Conservation (phyloP, 64 coral and sea anemone species). For the Montipora capricornis region DNA sequence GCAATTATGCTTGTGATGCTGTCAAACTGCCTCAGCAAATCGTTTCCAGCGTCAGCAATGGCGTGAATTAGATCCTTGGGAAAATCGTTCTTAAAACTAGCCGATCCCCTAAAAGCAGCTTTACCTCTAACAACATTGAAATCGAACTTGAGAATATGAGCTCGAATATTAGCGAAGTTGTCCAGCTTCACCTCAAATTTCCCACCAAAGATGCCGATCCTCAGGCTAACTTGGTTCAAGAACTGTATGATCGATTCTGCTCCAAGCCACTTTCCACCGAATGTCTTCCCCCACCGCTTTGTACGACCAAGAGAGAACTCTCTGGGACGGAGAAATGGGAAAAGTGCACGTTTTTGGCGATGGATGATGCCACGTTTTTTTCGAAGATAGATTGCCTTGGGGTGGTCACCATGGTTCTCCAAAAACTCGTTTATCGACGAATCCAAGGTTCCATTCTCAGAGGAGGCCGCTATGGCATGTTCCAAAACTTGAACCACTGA, state of each 20-base stretch:
- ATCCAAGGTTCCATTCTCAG: slow-evolving; percentile 75
- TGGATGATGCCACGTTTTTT: slow-evolving; percentile 59
- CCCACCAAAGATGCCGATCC: slow-evolving; percentile 90
- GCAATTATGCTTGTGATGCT: slow-evolving; percentile 82
- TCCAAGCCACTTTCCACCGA: slow-evolving; percentile 85
- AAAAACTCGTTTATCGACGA: slow-evolving; percentile 74
- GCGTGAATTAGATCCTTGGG: slow-evolving; percentile 95
- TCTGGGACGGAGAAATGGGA: slow-evolving; percentile 82
- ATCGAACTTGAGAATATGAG: slow-evolving; percentile 75
- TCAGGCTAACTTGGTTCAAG: slow-evolving; percentile 80
- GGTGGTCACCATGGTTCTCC: slow-evolving; percentile 91
- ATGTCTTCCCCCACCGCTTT: slow-evolving; percentile 74
- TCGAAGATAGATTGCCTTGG: slow-evolving; percentile 69
- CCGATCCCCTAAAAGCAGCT: slow-evolving; percentile 94
- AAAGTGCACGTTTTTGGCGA: slow-evolving; percentile 87
- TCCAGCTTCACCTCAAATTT: slow-evolving; percentile 95
- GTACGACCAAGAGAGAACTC: slow-evolving; percentile 78
- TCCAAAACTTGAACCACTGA: slow-evolving; percentile 75
- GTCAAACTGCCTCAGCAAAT: slow-evolving; percentile 74
- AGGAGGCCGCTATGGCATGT: slow-evolving; percentile 84
- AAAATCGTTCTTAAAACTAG: slow-evolving; percentile 97
- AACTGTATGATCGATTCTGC: slow-evolving; percentile 85
- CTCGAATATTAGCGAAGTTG: slow-evolving; percentile 77
- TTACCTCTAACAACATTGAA: slow-evolving; percentile 91
- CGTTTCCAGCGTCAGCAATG: slow-evolving; percentile 84